Evolutionary conservation across 2,888 invertebrate genomes (phyloP).

Genomic region (Vandiemenella viatica): DNA sequence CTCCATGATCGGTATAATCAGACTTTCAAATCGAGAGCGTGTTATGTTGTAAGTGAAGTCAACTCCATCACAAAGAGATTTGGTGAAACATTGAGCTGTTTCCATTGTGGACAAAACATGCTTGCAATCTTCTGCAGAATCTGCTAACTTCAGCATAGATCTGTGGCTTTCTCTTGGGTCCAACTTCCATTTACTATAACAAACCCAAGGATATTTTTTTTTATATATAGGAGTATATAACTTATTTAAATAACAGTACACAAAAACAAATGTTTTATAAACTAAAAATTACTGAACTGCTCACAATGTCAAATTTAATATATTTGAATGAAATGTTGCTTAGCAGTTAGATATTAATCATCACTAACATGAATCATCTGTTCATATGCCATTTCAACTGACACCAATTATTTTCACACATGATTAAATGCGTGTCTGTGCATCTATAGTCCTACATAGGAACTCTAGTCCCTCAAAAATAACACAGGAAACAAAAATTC

Average conservation of each 20-base stretch:
- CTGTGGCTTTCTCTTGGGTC: constrained; percentile 53
- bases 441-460: too few species aligned
- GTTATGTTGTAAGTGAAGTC: constrained; percentile 60
- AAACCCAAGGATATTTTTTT: too few species aligned
- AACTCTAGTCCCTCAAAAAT: too few species aligned
- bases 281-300: too few species aligned
- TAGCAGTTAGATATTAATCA: too few species aligned
- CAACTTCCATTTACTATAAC: constrained; percentile 45
- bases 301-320: too few species aligned
- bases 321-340: too few species aligned
- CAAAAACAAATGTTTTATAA: background rate
- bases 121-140: constrained; percentile 58
- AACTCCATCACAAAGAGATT: constrained; percentile 63
- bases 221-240: background rate
- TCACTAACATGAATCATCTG: too few species aligned
- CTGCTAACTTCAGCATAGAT: constrained; percentile 50
- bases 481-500: too few species aligned
- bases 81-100: constrained; percentile 59
- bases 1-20: constrained; percentile 44
- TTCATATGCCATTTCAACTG: too few species aligned
- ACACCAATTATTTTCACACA: too few species aligned
- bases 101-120: constrained; percentile 57
- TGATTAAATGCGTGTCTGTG: too few species aligned
- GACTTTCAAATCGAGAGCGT: constrained; percentile 52
- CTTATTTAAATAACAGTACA: background rate